These are phyloP conservation scores for Zaprionus lineosus DNA, from an alignment of 2,888 invertebrate genomes.

Conservation along the genomic window DNA sequence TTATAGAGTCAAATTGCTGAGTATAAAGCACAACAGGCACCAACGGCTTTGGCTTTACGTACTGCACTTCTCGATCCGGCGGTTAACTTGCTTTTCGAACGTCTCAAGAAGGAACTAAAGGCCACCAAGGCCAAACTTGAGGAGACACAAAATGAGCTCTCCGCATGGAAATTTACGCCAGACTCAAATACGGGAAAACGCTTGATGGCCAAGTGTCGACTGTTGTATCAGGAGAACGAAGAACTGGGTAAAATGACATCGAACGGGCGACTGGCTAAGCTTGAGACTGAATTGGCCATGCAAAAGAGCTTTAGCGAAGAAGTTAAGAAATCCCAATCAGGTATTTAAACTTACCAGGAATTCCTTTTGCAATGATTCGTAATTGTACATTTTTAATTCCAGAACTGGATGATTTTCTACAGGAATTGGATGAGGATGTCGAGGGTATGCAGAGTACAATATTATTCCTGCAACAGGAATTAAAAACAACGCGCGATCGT, in stretches of 20 bases:
- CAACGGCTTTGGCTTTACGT: slow-evolving; percentile 89
- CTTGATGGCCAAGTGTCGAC: slow-evolving; percentile 97
- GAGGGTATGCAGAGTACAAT: slow-evolving; percentile 99
- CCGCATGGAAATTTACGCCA: slow-evolving; percentile 99
- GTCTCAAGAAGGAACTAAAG: slow-evolving; percentile 94
- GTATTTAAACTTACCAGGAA: slow-evolving; percentile 83
- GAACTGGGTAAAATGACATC: slow-evolving; percentile 98
- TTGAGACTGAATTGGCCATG: slow-evolving; percentile 96
- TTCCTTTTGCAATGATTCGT: neutral
- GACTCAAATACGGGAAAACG: slow-evolving; percentile 99
- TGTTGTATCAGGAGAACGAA: slow-evolving; percentile 98
- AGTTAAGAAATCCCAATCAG: slow-evolving; percentile 97
- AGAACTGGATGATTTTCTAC: slow-evolving; percentile 97
- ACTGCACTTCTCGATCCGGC: slow-evolving; percentile 96
- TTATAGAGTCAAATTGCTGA: slow-evolving; percentile 95
- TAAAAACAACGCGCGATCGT: slow-evolving; percentile 91
- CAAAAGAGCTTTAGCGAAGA: slow-evolving; percentile 98
- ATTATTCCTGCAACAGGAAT: slow-evolving; percentile 95
- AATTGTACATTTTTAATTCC: neutral
- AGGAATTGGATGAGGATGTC: slow-evolving; percentile 97
- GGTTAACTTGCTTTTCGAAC: slow-evolving; percentile 95
- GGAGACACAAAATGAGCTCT: slow-evolving; percentile 98
- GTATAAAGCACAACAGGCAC: slow-evolving; percentile 94
- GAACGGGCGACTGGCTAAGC: slow-evolving; percentile 95
- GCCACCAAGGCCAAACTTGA: slow-evolving; percentile 95